Evolutionary conservation across 2,888 invertebrate genomes (phyloP).

Genomic region (Rhogogaster chlorosoma): DNA sequence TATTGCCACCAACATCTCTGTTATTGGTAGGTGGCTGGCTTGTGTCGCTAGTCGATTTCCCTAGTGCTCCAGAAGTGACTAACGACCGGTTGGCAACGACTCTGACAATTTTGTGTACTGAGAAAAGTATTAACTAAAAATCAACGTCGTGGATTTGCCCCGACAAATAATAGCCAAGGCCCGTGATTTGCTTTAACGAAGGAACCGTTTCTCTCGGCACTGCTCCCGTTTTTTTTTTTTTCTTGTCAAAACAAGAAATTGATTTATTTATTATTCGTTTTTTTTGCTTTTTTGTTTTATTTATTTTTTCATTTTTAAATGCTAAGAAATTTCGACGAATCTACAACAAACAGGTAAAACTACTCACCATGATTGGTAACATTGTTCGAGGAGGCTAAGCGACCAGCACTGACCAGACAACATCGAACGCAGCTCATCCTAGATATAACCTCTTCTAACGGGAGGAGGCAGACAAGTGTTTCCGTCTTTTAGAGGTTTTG

Average conservation of each 20-base stretch:
- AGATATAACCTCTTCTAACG: conserved; percentile 19
- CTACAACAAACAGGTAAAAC: too few relatives aligned
- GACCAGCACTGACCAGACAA: conserved; percentile 73
- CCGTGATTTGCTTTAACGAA: background rate
- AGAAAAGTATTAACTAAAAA: conserved; percentile 44
- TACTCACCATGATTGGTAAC: conserved; percentile 73
- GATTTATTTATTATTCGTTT: background rate
- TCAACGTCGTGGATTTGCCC: conserved; percentile 6
- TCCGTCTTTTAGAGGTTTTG: background rate
- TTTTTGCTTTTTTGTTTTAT: background rate
- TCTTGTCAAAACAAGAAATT: background rate
- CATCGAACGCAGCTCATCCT: conserved; percentile 75
- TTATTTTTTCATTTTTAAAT: background rate
- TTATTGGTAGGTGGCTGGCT: conserved; percentile 69
- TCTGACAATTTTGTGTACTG: conserved; percentile 74
- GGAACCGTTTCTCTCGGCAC: background rate
- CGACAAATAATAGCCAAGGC: background rate
- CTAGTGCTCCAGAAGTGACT: conserved; percentile 66
- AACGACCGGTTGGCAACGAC: conserved; percentile 70
- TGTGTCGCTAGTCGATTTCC: conserved; percentile 70
- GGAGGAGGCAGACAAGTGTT: background rate
- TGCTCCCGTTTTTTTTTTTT: too few relatives aligned
- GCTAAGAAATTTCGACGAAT: too few relatives aligned
- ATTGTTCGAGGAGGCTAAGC: conserved; percentile 73
- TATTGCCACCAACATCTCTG: conserved; percentile 62